Evolutionary conservation across 2,888 invertebrate species (phyloP), one percentile per base, ranked within the genome.

Genomic region (Clepsis dumicolana): DNA sequence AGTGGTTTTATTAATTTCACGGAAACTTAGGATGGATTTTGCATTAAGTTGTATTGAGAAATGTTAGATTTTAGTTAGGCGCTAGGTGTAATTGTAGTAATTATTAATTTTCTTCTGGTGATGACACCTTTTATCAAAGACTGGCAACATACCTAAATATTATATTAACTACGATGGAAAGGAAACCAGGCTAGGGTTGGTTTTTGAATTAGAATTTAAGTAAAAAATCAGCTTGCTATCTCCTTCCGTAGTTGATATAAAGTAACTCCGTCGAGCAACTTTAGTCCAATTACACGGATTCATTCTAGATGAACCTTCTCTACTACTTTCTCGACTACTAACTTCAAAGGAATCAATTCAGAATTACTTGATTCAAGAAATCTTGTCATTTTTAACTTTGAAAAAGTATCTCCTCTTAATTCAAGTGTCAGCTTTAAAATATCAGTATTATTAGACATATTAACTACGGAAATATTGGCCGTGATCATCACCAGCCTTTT

Each of bases 321-420:
- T 60, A 41, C 27, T 38, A 52, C 52, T 60, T 65, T 60, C 7
- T 27, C n/a, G 60, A 41, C 59, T 52, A 60, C n/a, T n/a, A n/a
- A 60, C 65, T 65, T 59, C 25, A n/a, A n/a, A n/a, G 35, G 24
- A 65, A 65, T 65, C 65, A 14, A 29, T 60, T 29, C 50, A 27
- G 29, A n/a, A 65, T 52, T 65, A 65, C 52, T 48, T 25, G 52
- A 59, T 60, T 65, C 35, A 38, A 21, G 52, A 60, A 52, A 14
- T 52, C 25, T 63, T 41, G 52, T 60, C 59, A 60, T 59, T 48
- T 59, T 65, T 41, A 29, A 59, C 52, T 60, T 65, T 53, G 52
- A 52, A 52, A 21, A 53, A 50, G 52, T 64, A 56, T 29, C 29
- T 29, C 4, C 7, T 29, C n/a, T n/a, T n/a, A n/a, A 29, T 29